Base-by-base conservation (phyloP, 2,888 invertebrate species). In the Perizoma affinitatum region DNA sequence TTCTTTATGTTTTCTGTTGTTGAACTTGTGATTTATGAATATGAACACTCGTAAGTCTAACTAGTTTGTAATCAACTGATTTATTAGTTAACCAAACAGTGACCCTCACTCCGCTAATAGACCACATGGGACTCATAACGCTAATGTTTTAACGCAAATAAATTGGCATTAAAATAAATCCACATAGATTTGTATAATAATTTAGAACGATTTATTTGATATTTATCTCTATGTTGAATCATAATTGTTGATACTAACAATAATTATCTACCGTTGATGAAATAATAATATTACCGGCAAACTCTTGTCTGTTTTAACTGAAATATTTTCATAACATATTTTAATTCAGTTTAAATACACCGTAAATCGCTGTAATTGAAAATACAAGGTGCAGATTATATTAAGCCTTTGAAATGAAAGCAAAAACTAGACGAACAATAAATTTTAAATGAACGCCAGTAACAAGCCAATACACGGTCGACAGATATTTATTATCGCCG, bases 401-500 rank as follows among this genome's bases (percentile, higher is more conserved):
- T 46, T 38, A 47, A 53, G n/a, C 0, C 35, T 9, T 51, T 42
- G 11, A 57, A 50, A 8, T 44, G 52, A 49, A 40, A 61, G 58
- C 43, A 58, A 61, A 64, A 63, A 59, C 49, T 61, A 57, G 49
- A 63, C 35, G 33, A 49, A 41, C 53, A 52, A 22, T 22, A 22
- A 22, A 22, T 22, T 10, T 41, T 40, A 59, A 64, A 56, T 53
- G 40, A 65, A 71, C 65, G 62, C 53, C n/a, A 60, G 54, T 47
- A 65, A 65, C 67, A 58, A 67, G 63, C 65, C 69, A 72, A 73
- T 73, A 67, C 67, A 72, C 70, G 68, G 61, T 61, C 61, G 63
- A 59, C 61, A 59, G 67, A 72, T 75, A 74, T 79, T 78, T 73
- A 77, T 80, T 72, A 69, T 64, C 69, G 67, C 52, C 54, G 61